A percentile compares a stretch with the other conserved stretches of the same genome.
Conservation (phyloP, 2,888 invertebrate genomes). For the Lasiommata megera region DNA sequence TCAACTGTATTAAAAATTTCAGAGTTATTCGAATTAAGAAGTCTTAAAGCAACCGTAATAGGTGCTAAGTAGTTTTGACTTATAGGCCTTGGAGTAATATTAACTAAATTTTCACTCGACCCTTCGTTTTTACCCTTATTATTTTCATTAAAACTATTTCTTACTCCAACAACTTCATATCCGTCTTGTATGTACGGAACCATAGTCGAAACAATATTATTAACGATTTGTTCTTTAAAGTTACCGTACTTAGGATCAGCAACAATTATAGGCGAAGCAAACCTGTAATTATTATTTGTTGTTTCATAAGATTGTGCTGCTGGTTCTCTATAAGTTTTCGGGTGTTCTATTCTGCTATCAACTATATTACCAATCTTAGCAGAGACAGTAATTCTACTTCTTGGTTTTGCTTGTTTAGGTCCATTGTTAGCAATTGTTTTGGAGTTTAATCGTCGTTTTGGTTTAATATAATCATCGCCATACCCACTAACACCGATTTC, state of each 20-base stretch:
- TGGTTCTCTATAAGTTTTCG: constrained; percentile 34
- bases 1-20: constrained; percentile 61
- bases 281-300: constrained; percentile 53
- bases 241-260: constrained; percentile 51
- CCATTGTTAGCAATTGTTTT: constrained; percentile 13
- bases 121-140: constrained; percentile 37
- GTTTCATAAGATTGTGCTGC: constrained; percentile 36
- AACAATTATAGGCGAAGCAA: constrained; percentile 75
- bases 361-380: constrained; percentile 62
- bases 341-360: constrained; percentile 46
- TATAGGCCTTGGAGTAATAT: constrained; percentile 81
- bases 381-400: constrained; percentile 55
- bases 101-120: constrained; percentile 46
- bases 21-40: constrained; percentile 71
- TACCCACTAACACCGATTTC: constrained; percentile 54
- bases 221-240: constrained; percentile 59
- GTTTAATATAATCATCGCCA: constrained; percentile 61
- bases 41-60: constrained; percentile 80
- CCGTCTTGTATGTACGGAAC: constrained; percentile 67
- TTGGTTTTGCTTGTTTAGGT: constrained; percentile 36
- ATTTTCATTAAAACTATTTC: constrained; percentile 49
- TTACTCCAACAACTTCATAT: constrained; percentile 68
- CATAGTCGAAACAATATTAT: constrained; percentile 70
- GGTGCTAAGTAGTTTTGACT: constrained; percentile 81
- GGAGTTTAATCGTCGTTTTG: constrained; percentile 42